Conservation (phyloP, 2,113 vertebrate genomes). For the Toxostoma redivivum region DNA sequence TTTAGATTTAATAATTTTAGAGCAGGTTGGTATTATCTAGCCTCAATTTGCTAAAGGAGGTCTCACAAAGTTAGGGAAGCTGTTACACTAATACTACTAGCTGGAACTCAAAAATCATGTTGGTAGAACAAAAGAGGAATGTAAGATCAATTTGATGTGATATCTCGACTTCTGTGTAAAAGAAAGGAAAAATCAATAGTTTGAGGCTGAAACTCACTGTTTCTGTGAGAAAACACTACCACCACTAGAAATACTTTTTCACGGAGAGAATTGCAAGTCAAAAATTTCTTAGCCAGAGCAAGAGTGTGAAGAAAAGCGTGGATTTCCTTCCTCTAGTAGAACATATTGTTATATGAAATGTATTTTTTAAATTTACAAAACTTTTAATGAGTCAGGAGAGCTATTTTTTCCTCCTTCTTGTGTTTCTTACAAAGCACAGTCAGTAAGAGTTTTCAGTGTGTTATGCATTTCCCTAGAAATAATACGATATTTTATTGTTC, state of each 20-base stretch:
- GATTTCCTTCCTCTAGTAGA: neutral
- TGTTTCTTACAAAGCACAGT: neutral
- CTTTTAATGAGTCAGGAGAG: neutral
- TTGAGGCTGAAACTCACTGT: neutral
- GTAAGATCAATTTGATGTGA: neutral
- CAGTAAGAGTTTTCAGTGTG: neutral
- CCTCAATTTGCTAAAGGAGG: neutral
- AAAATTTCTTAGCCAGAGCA: neutral
- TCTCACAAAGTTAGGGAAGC: neutral
- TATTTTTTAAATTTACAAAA: neutral
- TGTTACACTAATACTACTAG: neutral
- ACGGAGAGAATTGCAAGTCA: neutral
- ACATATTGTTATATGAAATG: neutral
- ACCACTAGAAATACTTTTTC: neutral
- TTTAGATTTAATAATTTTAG: conserved; percentile 30
- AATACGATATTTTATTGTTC: neutral
- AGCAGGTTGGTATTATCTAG: neutral
- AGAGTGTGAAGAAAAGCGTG: neutral
- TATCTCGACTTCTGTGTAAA: neutral
- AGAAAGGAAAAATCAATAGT: neutral
- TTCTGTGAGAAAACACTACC: neutral
- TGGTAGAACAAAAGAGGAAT: neutral
- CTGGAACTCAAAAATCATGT: neutral
- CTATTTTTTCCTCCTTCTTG: neutral
- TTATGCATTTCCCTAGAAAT: neutral